Evolutionary conservation across 2,113 vertebrate species (phyloP).

Genomic region (Melospiza melodia): DNA sequence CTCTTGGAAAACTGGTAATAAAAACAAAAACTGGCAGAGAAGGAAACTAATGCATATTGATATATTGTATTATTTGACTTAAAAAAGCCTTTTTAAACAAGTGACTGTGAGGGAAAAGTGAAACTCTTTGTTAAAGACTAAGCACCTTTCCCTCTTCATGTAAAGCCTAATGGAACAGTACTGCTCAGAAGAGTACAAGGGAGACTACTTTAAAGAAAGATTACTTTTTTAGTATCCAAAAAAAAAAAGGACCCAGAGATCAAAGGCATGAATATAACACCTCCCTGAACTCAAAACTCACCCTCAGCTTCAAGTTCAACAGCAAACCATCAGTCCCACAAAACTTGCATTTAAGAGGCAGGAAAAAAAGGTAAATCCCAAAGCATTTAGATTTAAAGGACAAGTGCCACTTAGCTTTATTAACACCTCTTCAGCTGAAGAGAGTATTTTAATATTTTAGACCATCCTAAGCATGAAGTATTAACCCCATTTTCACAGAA

Average conservation of each 20-base stretch:
- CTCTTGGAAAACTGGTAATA: neutral
- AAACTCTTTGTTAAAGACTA: neutral
- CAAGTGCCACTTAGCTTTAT: neutral
- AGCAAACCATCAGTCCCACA: neutral
- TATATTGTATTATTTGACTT: neutral
- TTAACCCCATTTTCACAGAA: neutral
- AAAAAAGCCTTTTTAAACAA: neutral
- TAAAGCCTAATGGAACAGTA: neutral
- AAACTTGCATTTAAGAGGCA: neutral
- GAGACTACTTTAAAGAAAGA: neutral
- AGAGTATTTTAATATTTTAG: neutral
- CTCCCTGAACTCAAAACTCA: neutral
- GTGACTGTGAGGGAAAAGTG: neutral
- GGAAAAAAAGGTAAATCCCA: neutral
- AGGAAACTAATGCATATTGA: neutral
- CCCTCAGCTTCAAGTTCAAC: neutral
- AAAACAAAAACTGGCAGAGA: neutral
- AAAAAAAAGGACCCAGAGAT: neutral
- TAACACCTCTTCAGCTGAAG: neutral
- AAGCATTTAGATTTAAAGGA: neutral
- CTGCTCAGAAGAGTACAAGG: neutral
- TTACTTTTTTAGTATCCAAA: neutral
- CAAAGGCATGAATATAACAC: neutral
- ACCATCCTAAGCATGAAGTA: neutral
- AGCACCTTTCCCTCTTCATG: neutral